Conservation (phyloP, 1,140 invertebrate species). For the Aphaenogaster ashmeadi region DNA sequence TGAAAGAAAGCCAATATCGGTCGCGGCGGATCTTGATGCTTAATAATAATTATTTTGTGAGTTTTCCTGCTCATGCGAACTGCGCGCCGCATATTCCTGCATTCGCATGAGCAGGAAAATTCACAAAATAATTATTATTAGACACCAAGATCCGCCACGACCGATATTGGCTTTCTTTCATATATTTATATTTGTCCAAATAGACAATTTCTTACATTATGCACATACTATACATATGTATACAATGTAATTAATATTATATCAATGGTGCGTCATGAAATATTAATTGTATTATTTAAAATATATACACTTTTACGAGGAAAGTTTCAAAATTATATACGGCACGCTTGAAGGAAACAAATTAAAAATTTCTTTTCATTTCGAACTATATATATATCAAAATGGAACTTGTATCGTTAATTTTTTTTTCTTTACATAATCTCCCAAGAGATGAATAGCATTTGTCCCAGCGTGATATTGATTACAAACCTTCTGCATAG, state of each 20-base stretch:
- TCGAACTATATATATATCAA: not conserved
- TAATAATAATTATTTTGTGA: too few relatives aligned
- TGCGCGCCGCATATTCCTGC: too few relatives aligned
- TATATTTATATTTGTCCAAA: not conserved
- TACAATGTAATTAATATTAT: not conserved
- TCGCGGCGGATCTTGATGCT: too few relatives aligned
- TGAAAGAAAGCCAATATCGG: too few relatives aligned
- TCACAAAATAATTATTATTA: too few relatives aligned
- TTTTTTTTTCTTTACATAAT: not conserved
- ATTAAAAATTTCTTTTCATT: constrained; percentile 1
- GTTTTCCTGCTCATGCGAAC: too few relatives aligned
- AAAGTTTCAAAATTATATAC: not conserved
- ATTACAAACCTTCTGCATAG: not conserved
- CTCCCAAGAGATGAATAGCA: not conserved
- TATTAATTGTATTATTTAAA: constrained; percentile 22
- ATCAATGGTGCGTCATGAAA: not conserved
- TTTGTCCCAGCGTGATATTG: not conserved
- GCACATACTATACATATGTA: not conserved
- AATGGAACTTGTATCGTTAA: not conserved
- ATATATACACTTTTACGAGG: not conserved
- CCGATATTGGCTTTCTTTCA: too few relatives aligned
- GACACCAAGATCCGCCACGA: too few relatives aligned
- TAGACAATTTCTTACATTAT: not conserved
- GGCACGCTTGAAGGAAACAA: not conserved
- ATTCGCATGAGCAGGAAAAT: too few relatives aligned